These are phyloP conservation scores for Suricata suricatta DNA, from an alignment of 2,113 vertebrate genomes.

Conservation along the genomic window DNA sequence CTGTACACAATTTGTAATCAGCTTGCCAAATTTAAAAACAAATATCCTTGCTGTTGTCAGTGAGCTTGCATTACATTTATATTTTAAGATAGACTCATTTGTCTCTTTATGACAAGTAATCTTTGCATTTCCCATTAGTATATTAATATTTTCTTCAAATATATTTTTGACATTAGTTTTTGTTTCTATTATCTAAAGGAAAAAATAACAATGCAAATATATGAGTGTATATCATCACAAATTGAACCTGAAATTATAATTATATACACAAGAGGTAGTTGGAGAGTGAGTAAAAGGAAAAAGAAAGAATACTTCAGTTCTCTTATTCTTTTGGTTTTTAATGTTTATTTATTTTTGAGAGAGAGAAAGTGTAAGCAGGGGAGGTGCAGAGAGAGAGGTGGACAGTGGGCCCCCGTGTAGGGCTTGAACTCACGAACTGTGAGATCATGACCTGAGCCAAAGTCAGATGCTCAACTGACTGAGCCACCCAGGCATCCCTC, in stretches of 20 bases:
- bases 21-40: background rate
- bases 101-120: background rate
- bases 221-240: background rate
- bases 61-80: constrained; percentile 4
- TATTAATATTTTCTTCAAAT: background rate
- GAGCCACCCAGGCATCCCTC: background rate
- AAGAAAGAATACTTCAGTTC: background rate
- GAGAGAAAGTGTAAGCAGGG: no score
- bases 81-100: background rate
- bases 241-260: background rate
- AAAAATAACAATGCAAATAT: background rate
- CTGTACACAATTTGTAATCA: background rate
- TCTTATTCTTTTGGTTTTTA: background rate
- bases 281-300: background rate
- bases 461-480: no score
- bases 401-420: no score
- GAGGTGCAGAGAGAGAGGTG: no score
- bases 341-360: no score
- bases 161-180: constrained; percentile 1
- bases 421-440: no score
- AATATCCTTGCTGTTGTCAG: background rate
- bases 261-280: background rate
- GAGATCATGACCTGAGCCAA: no score
- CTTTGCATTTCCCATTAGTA: background rate
- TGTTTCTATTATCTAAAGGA: background rate